Conservation (phyloP, 1,140 invertebrate species). For the Musca vetustissima region DNA sequence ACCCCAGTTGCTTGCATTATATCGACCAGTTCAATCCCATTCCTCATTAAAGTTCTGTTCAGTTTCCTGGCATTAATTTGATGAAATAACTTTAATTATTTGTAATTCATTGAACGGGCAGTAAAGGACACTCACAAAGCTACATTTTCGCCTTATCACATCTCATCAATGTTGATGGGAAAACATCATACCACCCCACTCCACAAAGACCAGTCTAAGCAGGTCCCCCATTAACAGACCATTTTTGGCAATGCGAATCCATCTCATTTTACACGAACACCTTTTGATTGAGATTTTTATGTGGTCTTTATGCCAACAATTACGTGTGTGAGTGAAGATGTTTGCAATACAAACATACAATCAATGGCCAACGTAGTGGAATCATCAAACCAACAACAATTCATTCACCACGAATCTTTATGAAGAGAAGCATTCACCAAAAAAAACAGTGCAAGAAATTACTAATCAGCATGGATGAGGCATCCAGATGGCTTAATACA, state of each 20-base stretch:
- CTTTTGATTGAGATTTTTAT: conserved; percentile 21
- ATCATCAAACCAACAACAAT: too few species aligned
- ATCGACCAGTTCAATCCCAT: too few species aligned
- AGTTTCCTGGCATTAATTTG: too few species aligned
- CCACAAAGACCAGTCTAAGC: background rate
- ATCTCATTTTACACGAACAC: conserved; percentile 15
- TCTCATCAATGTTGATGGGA: conserved; percentile 5
- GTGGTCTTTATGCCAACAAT: background rate
- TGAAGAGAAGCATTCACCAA: too few species aligned
- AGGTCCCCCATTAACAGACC: conserved; percentile 18
- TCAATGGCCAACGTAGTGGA: too few species aligned
- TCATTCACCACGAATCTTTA: too few species aligned
- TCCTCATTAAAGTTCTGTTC: too few species aligned
- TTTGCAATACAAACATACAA: background rate
- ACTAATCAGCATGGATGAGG: conserved; percentile 17
- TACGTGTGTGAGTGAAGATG: background rate
- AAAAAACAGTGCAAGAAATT: background rate
- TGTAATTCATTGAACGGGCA: too few species aligned
- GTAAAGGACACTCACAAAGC: too few species aligned
- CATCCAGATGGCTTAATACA: conserved; percentile 26
- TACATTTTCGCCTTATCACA: background rate
- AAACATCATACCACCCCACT: background rate
- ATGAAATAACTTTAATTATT: too few species aligned
- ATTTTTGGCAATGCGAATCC: conserved; percentile 13
- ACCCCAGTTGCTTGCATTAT: too few species aligned